phyloP scores from a whole-genome alignment of 2,888 invertebrate species.

The Gortyna flavago region DNA sequence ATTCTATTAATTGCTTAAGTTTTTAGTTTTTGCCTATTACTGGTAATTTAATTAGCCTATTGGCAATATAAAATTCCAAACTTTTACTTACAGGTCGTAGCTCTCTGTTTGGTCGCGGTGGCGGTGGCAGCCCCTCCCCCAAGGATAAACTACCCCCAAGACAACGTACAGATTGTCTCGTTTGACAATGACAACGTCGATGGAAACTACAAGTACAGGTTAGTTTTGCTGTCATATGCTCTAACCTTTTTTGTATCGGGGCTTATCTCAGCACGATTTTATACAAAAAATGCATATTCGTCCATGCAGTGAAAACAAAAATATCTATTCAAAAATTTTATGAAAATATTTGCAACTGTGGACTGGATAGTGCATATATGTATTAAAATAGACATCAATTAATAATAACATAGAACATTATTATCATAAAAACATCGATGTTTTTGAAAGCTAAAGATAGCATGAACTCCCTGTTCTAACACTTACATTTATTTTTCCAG shows the following conservation, averaged over 20 bases:
- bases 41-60: no score
- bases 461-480: not conserved
- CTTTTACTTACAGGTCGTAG: slow-evolving; percentile 72
- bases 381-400: not conserved
- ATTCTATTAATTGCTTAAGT: not conserved
- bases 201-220: slow-evolving; percentile 86
- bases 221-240: slow-evolving; percentile 58
- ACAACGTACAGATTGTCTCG: slow-evolving; percentile 85
- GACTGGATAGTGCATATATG: no score
- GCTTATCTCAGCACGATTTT: not conserved
- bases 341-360: not conserved
- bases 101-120: slow-evolving; percentile 73
- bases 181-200: slow-evolving; percentile 89
- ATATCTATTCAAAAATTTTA: not conserved
- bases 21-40: not conserved
- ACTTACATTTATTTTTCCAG: slow-evolving; percentile 65
- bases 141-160: slow-evolving; percentile 59
- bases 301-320: not conserved
- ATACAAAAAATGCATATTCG: not conserved
- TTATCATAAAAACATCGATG: not conserved
- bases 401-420: not conserved
- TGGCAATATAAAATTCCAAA: no score
- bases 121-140: slow-evolving; percentile 71
- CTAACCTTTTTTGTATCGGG: not conserved
- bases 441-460: not conserved